Base-by-base conservation (phyloP, 2,888 invertebrate species). In the Conops quadrifasciatus region DNA sequence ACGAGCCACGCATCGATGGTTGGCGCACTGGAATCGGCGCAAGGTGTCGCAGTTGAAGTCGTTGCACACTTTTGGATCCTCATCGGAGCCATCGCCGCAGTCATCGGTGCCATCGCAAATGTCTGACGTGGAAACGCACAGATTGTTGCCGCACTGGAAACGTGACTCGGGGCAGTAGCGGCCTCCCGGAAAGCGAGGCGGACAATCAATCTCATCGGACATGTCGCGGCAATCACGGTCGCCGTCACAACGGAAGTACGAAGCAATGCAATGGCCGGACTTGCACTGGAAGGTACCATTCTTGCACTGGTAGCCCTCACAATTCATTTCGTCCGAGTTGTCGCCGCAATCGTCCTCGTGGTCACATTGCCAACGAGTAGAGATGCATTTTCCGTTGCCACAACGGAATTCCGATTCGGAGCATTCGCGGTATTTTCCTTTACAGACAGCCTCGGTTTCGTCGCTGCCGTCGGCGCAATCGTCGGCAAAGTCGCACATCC, bases 321-420 rank as follows among this genome's bases (percentile, higher is more conserved):
- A 96, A 67, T 91, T 91, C 72, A 91, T 87, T 84, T 97, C 96
- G 82, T 99, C 98, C 2, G 94, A 93, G 78, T 94, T 93, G 84
- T 98, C 98, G 0, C 96, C 96, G 80, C 98, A 98, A 83, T 98
- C 98, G 82, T 97, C 95, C 84, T 97, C 97, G 85, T 94, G 94
- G 82, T 98, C 97, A 84, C 98, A 98, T 53, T 94, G 90, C 96
- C 96, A 97, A 74, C 96, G 89, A 0, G 93, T 92, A 0, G 96
- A 95, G 66, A 97, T 95, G 81, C 96, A 97, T 81, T 94, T 95
- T 51, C 94, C 94, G 81, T 96, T 96, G 60, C 88, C 89, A 81
- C 96, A 97, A 68, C 89, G 90, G 88, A 95, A 96, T 82, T 96
- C 96, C 0, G 94, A 95, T 83, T 97, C 97, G 0, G 96, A 97